Evolutionary conservation across 2,888 invertebrate species (phyloP), one percentile per base, ranked within the genome.

Genomic region (Heterodera filipjevi): DNA sequence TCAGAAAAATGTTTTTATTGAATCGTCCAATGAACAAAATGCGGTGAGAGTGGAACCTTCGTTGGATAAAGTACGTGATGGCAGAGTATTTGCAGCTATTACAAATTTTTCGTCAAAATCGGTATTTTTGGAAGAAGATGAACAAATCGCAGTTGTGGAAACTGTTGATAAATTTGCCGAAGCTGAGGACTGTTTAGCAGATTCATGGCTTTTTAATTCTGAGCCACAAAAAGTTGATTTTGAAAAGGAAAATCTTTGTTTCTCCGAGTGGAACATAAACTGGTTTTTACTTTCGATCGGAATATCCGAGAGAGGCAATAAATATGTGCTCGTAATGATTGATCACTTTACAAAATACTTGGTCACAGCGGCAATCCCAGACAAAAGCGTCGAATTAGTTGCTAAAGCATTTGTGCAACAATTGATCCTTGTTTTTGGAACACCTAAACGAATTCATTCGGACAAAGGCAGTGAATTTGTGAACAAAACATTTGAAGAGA

Each of bases 351-450:
- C 77, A 32, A 77, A 77, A 75, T 77, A 39, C 6, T 30, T 46
- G 19, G 76, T 35, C 5, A 32, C 76, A n/a, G 77, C 30, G 8
- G 30, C 77, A 22, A 77, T 75, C 22, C 44, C 71, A 22, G 39
- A 77, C 14, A 75, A 77, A 32, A 39, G 14, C 2, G 77, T 74
- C 19, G 77, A 77, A 19, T 74, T 76, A 33, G 49, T 77, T 5
- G 75, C 77, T 1, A 71, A 74, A 35, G 76, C 76, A 1, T 76
- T 77, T n/a, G 76, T 77, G 8, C 77, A 77, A 76, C 30, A 77
- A 27, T 39, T 75, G 49, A 32, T 77, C 30, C 49, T 74, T 44
- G 32, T 32, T 19, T 49, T 35, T 30, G 77, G 77, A 6, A 32
- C 22, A 3, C 76, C 76, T 8, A n/a, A 77, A 32, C 39, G 44